These are phyloP conservation scores for Chrysemys picta DNA, from an alignment of 2,113 vertebrate genomes.

Conservation along the genomic window DNA sequence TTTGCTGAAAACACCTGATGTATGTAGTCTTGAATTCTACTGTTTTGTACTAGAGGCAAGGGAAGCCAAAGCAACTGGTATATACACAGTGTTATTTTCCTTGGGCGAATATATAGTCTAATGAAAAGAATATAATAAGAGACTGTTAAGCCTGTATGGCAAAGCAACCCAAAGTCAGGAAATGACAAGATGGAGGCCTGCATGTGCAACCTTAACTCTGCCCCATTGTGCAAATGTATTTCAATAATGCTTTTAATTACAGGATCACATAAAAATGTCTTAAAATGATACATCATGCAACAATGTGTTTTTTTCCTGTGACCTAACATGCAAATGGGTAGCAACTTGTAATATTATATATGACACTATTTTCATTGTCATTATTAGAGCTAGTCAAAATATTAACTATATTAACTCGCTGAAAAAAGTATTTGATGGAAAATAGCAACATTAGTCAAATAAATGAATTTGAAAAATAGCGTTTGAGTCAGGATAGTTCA, in stretches of 20 bases:
- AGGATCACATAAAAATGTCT: not conserved
- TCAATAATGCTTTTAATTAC: not conserved
- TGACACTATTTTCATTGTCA: not conserved
- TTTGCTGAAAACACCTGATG: conserved; percentile 84
- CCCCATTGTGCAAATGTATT: not conserved
- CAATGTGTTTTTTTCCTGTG: not conserved
- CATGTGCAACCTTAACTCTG: not conserved
- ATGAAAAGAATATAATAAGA: conserved; percentile 26
- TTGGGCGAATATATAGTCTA: conserved; percentile 34
- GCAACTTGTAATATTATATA: not conserved
- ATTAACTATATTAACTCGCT: not conserved
- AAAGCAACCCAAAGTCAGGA: not conserved
- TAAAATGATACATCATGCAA: not conserved
- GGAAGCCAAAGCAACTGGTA: conserved; percentile 76
- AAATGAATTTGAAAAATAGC: conserved; percentile 74
- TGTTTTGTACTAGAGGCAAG: conserved; percentile 80
- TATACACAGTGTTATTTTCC: conserved; percentile 70
- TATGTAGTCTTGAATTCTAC: conserved; percentile 79
- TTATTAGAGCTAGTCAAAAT: not conserved
- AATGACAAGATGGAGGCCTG: not conserved
- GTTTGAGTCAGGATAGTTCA: conserved; percentile 64
- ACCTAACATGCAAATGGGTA: not conserved
- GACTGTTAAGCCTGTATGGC: conserved; percentile 5
- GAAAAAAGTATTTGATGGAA: conserved; percentile 63
- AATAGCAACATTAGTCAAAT: conserved; percentile 67